Percentiles rank a stretch among this genome's conserved stretches.
These are phyloP conservation scores for Xanthorhoe designata DNA, from an alignment of 2,888 invertebrate species.

Conservation along the genomic window DNA sequence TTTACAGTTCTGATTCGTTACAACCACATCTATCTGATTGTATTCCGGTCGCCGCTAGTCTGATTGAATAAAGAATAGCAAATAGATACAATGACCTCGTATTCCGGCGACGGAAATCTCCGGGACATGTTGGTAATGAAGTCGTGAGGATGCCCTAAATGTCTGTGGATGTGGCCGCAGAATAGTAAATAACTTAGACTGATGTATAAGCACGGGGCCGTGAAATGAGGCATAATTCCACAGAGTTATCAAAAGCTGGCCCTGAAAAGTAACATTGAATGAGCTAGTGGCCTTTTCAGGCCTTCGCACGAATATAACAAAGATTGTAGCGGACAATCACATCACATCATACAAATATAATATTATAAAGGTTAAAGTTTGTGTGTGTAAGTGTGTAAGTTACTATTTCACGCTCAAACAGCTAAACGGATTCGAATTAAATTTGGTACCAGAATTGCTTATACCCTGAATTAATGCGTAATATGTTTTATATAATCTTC, in stretches of 20 bases:
- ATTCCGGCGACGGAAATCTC: slow-evolving; percentile 20
- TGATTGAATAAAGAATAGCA: slow-evolving; percentile 20
- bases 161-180: slow-evolving; percentile 18
- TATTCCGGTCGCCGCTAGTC: slow-evolving; percentile 10
- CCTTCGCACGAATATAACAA: not conserved
- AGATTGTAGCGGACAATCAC: no score
- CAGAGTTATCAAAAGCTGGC: no score
- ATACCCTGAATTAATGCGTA: no score
- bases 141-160: slow-evolving; percentile 23
- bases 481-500: no score
- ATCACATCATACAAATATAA: no score
- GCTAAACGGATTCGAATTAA: no score
- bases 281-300: not conserved
- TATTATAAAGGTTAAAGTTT: no score
- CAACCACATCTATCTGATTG: slow-evolving; percentile 9
- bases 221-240: not conserved
- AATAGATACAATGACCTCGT: slow-evolving; percentile 13
- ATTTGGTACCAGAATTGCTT: no score
- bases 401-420: no score
- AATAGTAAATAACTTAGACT: slow-evolving; percentile 27
- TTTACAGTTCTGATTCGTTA: not conserved
- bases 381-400: no score
- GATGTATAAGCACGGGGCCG: not conserved
- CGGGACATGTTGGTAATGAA: slow-evolving; percentile 34
- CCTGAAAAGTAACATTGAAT: no score